Conservation (phyloP, 2,113 vertebrate species). For the Melozone crissalis region DNA sequence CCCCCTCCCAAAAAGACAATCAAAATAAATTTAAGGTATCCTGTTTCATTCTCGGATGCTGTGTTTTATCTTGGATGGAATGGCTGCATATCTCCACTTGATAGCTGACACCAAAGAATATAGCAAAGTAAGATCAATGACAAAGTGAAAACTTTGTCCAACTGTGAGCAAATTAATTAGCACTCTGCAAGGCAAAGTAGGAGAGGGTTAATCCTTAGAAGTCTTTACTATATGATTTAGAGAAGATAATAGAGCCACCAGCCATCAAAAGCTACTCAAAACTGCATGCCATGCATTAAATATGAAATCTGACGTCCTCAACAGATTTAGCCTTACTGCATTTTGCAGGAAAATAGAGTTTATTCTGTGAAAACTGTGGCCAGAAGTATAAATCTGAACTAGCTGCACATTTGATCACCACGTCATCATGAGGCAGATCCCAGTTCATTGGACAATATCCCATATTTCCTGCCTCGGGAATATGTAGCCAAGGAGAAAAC, state of each 20-base stretch:
- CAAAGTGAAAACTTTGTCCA: neutral
- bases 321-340: neutral
- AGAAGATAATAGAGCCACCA: neutral
- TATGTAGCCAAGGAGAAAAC: neutral
- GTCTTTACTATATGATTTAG: neutral
- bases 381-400: neutral
- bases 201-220: neutral
- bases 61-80: neutral
- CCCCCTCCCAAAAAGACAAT: rapidly evolving
- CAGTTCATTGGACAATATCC: neutral
- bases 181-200: neutral
- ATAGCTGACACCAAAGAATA: neutral
- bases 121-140: neutral
- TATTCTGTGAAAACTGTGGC: neutral
- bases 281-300: neutral
- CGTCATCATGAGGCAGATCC: neutral
- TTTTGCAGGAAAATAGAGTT: neutral
- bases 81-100: neutral
- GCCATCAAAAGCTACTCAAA: neutral
- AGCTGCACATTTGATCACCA: neutral
- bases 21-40: neutral
- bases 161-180: neutral
- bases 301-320: neutral
- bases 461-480: neutral
- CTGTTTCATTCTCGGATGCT: neutral